These are phyloP conservation scores for Eucidaris tribuloides DNA, from an alignment of 35 echinoderm and acorn worm genomes.

Conservation along the genomic window DNA sequence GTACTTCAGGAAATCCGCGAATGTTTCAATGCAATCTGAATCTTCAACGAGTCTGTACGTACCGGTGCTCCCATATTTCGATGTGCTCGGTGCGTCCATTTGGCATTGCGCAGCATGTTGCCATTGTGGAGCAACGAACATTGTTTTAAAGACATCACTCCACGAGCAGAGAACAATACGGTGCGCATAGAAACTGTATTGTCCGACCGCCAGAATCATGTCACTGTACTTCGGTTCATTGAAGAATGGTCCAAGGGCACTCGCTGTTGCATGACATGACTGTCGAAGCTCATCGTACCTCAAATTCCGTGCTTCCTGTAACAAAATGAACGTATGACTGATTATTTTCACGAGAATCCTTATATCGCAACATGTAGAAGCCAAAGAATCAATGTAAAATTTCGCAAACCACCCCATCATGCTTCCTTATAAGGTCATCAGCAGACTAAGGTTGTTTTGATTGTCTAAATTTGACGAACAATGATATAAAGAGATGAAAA, in stretches of 20 bases:
- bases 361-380: too few relatives aligned
- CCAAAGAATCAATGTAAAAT: too few relatives aligned
- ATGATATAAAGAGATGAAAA: too few relatives aligned
- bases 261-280: too few relatives aligned
- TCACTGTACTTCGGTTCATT: slow-evolving; percentile 58
- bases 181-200: slow-evolving; percentile 38
- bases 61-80: neutral
- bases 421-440: too few relatives aligned
- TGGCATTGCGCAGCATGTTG: neutral
- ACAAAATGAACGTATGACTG: too few relatives aligned
- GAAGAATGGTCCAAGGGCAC: slow-evolving; percentile 11
- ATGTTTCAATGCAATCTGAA: slow-evolving; percentile 53
- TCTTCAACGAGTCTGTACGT: slow-evolving; percentile 39
- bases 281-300: neutral
- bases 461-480: too few relatives aligned
- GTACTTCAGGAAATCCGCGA: slow-evolving; percentile 64
- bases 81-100: neutral
- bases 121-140: slow-evolving; percentile 54
- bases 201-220: slow-evolving; percentile 50
- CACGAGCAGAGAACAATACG: slow-evolving; percentile 68
- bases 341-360: too few relatives aligned
- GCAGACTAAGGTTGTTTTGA: too few relatives aligned
- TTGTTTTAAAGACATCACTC: slow-evolving; percentile 64
- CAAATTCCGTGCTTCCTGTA: neutral
- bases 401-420: too few relatives aligned